Evolutionary conservation across 2,113 vertebrate genomes (phyloP), one percentile per base, ranked within the genome.

Genomic region (Epinephelus cyanopodus): DNA sequence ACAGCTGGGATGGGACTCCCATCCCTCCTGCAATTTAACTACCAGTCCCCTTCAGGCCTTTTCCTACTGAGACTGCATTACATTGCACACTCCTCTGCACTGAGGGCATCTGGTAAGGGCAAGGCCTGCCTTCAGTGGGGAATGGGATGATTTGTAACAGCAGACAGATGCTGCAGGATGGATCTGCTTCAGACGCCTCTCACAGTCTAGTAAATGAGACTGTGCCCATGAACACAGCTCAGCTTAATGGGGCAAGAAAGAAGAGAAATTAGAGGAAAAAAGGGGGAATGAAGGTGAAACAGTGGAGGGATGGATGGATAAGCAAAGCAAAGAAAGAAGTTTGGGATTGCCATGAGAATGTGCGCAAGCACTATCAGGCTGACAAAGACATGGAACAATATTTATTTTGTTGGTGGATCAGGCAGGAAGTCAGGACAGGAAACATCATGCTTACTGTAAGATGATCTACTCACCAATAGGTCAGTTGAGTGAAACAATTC

Each of bases 1-100:
- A 82, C 89, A 91, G 88, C 85, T 84, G 86, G 90, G 87, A 50
- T 77, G 63, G 60, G 65, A 81, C 78, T 74, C 80, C 74, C 71
- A 78, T 58, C 54, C 81, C 73, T 77, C 74, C 74, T 78, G 78
- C 79, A 79, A 77, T 88, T 88, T 84, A 83, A 87, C 85, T 52
- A 74, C 63, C 2, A 6, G 0, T 23, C 79, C 61, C 82, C 70
- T 63, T 61, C 1, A 82, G 84, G 85, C 21, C 37, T 74, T 65
- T 48, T 53, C 25, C 85, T 23, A 53, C 27, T n/a, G 81, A 86
- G 79, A 58, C 52, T 9, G 14, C 78, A 79, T 83, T 72, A 84
- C 64, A 47, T 6, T 47, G 67, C 67, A 61, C 64, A 68, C 71
- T 63, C 67, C 14, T 77, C 62, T 85, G 84, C 42, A 23, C 45